Conservation (phyloP, 2,113 vertebrate genomes). For the Hippopotamus amphibius region DNA sequence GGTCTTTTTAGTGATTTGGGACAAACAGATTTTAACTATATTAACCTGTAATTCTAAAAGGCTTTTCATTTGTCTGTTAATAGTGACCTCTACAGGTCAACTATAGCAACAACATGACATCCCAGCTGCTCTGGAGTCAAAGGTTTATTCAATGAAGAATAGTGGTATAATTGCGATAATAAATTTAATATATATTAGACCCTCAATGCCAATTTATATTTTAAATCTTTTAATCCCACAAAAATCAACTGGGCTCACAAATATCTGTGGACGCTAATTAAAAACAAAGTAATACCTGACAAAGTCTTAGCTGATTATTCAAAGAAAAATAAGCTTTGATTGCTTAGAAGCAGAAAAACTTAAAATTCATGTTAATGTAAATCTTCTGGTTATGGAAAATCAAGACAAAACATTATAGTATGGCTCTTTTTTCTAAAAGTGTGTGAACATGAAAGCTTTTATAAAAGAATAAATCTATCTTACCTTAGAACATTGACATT, state of each 20-base stretch:
- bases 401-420: neutral
- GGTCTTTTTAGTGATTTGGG: neutral
- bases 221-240: neutral
- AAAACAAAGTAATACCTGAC: constrained; percentile 34
- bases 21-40: neutral
- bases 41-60: neutral
- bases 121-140: neutral
- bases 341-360: neutral
- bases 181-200: neutral
- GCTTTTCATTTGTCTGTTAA: constrained; percentile 81
- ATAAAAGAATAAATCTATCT: neutral
- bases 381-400: neutral
- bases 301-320: neutral
- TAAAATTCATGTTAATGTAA: neutral
- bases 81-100: constrained; percentile 89
- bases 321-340: neutral
- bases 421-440: neutral
- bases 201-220: neutral
- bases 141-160: neutral
- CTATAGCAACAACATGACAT: neutral
- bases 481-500: neutral
- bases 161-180: neutral
- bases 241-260: neutral
- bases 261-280: constrained; percentile 4
- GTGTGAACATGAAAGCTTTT: neutral